phyloP scores from a whole-genome alignment of 2,888 invertebrate genomes.

The Marasmarcha lunaedactyla region DNA sequence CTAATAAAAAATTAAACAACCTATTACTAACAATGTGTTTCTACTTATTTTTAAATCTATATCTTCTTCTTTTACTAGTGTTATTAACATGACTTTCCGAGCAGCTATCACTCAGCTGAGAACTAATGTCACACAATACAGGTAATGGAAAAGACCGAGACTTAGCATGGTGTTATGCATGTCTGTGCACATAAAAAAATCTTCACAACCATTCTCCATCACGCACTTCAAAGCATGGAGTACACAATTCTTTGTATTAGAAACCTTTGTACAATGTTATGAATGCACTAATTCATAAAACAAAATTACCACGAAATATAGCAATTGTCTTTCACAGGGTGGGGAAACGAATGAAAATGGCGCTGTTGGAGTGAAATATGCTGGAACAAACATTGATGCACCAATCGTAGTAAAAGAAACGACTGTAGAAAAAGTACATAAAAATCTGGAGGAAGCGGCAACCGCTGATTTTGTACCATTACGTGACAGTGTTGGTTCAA shows the following conservation, averaged over 20 bases:
- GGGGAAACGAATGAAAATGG: conserved; percentile 32
- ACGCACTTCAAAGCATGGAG: too few species aligned
- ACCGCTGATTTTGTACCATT: conserved; percentile 19
- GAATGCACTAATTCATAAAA: too few species aligned
- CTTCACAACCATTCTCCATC: too few species aligned
- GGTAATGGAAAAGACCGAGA: neutral
- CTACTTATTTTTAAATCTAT: neutral
- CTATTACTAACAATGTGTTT: neutral
- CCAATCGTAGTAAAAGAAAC: conserved; percentile 25
- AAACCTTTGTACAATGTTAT: too few species aligned
- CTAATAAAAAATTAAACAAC: neutral
- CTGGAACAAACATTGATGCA: conserved; percentile 29
- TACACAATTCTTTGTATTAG: too few species aligned
- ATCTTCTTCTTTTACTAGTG: neutral
- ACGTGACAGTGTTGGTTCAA: conserved; percentile 10
- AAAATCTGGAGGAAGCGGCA: neutral
- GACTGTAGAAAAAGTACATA: conserved; percentile 10
- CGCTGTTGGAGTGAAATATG: conserved; percentile 32
- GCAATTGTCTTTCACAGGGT: conserved; percentile 35
- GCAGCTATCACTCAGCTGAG: too few species aligned
- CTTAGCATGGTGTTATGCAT: neutral
- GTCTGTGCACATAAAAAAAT: neutral
- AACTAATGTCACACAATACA: neutral
- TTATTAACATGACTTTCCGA: neutral
- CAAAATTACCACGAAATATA: too few species aligned